These are phyloP conservation scores for Leptinotarsa defecta DNA, from an alignment of 1,140 invertebrate genomes.

Conservation along the genomic window DNA sequence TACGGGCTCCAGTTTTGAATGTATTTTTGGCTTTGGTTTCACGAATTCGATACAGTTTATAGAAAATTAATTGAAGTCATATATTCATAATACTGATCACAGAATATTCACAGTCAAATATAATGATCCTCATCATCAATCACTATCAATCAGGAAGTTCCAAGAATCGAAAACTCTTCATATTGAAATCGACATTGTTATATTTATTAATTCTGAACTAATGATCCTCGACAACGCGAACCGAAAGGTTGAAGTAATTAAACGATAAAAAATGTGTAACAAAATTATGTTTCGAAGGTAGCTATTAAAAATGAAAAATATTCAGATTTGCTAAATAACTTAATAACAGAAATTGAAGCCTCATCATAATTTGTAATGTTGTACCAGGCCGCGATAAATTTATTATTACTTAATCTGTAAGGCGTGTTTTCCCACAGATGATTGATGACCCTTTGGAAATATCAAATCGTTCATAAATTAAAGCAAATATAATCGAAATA, in stretches of 20 bases:
- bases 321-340: neutral
- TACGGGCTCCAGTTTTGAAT: too few species aligned
- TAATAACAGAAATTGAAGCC: neutral
- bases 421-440: neutral
- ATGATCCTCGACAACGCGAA: neutral
- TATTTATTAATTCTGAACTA: too few species aligned
- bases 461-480: slow-evolving; percentile 2
- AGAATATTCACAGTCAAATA: too few species aligned
- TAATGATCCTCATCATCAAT: too few species aligned
- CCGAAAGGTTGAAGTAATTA: neutral
- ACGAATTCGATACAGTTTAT: too few species aligned
- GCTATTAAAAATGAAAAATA: slow-evolving; percentile 1
- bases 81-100: too few species aligned
- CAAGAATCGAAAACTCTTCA: too few species aligned
- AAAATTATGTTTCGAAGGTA: neutral
- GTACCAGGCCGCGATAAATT: neutral
- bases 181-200: too few species aligned
- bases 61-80: too few species aligned
- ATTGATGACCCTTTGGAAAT: neutral
- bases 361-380: neutral
- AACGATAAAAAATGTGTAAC: neutral
- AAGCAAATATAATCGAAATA: neutral
- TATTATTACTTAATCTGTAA: neutral
- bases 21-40: too few species aligned
- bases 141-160: too few species aligned